A percentile compares a stretch with the other conserved stretches of the same genome.
These are phyloP conservation scores for Burhinus oedicnemus DNA, from an alignment of 2,113 vertebrate genomes.

Conservation along the genomic window DNA sequence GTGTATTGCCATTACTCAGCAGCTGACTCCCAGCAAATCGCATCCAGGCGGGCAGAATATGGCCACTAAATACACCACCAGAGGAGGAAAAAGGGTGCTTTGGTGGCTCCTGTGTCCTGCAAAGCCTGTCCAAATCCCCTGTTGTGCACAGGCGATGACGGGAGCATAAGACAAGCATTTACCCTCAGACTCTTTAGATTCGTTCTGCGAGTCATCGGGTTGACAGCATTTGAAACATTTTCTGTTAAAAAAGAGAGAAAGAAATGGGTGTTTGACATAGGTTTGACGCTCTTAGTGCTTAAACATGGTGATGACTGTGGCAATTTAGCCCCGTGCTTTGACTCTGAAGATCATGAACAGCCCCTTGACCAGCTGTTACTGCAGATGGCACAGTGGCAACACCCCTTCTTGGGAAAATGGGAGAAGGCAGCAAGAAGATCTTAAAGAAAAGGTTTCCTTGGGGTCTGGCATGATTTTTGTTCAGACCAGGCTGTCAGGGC, in stretches of 20 bases:
- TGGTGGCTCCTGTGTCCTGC: background rate
- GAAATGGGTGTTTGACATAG: background rate
- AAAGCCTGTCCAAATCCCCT: background rate
- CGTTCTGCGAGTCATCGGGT: background rate
- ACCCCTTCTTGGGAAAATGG: background rate
- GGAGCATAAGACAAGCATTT: background rate
- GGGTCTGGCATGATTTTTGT: background rate
- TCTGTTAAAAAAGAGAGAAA: background rate
- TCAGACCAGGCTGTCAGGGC: background rate
- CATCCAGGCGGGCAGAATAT: background rate
- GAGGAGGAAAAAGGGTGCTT: background rate
- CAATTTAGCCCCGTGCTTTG: background rate
- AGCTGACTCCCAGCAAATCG: background rate
- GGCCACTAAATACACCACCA: background rate
- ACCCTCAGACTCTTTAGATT: background rate
- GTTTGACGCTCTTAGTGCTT: background rate
- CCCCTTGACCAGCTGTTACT: background rate
- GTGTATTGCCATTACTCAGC: background rate
- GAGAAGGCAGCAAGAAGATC: background rate
- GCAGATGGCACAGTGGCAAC: background rate
- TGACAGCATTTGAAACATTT: background rate
- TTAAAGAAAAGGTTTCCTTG: background rate
- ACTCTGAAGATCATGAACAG: background rate
- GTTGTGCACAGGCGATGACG: rapidly evolving
- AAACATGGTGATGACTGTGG: background rate